Evolutionary conservation across 2,113 vertebrate species (phyloP).

Genomic region (Hucho hucho): DNA sequence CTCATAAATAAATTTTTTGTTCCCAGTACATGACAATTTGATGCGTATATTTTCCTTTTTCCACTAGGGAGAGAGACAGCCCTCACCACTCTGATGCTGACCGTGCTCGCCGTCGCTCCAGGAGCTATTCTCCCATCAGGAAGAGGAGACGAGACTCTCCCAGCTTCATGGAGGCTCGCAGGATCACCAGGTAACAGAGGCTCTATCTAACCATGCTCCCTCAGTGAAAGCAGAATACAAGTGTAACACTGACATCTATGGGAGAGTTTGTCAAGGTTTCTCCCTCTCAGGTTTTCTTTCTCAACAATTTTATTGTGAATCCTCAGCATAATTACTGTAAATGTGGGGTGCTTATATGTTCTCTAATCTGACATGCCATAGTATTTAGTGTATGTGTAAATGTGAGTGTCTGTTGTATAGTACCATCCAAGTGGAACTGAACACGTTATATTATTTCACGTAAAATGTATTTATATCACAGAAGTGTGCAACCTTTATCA

Average conservation of each 20-base stretch:
- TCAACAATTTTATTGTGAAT: background rate
- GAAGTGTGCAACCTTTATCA: background rate
- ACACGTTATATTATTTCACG: no score
- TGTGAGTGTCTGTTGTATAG: no score
- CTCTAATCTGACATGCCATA: background rate
- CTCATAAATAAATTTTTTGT: no score
- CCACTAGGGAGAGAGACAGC: slow-evolving; percentile 85
- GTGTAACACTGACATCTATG: slow-evolving; percentile 32
- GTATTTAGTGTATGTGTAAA: background rate
- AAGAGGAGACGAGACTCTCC: slow-evolving; percentile 95
- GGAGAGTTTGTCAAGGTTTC: slow-evolving; percentile 5
- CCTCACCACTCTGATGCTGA: slow-evolving; percentile 86
- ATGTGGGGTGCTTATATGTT: background rate
- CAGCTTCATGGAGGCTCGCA: slow-evolving; percentile 97
- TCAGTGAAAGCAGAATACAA: background rate
- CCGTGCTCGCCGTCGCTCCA: slow-evolving; percentile 86
- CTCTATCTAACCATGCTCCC: background rate
- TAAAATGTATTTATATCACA: no score
- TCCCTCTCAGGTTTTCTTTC: background rate
- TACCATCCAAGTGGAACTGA: no score
- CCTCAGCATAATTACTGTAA: background rate
- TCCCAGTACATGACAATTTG: no score
- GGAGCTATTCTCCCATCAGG: slow-evolving; percentile 96
- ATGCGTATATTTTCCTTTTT: no score
- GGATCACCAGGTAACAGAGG: slow-evolving; percentile 89